Base-by-base conservation (phyloP, 2,113 vertebrate species). In the Siphamia tubifer region DNA sequence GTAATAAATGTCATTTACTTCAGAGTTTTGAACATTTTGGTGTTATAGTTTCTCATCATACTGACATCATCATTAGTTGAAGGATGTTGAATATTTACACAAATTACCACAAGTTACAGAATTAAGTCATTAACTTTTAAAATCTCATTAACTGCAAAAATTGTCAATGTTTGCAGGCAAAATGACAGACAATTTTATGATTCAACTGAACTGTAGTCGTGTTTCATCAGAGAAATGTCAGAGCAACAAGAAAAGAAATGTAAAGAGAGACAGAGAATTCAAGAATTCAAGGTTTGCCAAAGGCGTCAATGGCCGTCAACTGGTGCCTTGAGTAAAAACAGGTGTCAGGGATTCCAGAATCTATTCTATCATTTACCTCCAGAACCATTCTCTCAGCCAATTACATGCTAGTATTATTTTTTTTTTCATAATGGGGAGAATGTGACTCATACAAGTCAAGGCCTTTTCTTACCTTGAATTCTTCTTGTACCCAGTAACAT, bases 361-460 rank as follows among this genome's bases (percentile, higher is more conserved):
- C 58, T 49, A 42, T 44, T 55, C 45, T 62, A 27, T 70, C 67
- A 20, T 31, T 71, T 48, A 77, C 72, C 44, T 38, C 17, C 57
- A 68, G 42, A 67, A 36, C 16, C 32, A 38, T 45, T 56, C 60
- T 80, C 20, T 61, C 64, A 65, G 45, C 42, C 54, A 31, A 40
- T 70, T 48, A 77, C 72, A 58, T 62, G 69, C 52, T 23, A 47
- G 15, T 32, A 61, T 21, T 32, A 61, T 21, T 10, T 77, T 74
- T 62, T n/a, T n/a, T n/a, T n/a, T n/a, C n/a, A 35, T 70, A 58
- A 58, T 45, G 27, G 55, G 1, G 11, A 21, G 30, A 44, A 24
- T 48, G 30, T 1, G 9, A 52, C 47, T 73, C 53, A 47, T 23
- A 9, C 25, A 48, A 43, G 71, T 51, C 57, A 8, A 3, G 13